Conservation (phyloP, 2,113 vertebrate genomes). For the Melanerpes formicivorus region DNA sequence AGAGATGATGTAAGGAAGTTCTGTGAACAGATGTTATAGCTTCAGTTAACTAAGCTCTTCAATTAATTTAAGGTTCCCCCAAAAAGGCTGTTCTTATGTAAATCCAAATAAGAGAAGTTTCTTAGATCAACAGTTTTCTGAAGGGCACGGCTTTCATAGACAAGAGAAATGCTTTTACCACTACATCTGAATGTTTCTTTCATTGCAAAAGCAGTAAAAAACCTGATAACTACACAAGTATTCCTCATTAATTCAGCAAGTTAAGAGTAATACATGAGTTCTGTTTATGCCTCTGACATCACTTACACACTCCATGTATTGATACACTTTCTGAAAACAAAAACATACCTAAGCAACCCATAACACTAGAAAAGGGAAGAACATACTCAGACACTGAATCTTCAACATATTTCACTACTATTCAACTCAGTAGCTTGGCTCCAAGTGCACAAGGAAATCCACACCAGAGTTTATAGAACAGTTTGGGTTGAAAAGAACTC, state of each 20-base stretch:
- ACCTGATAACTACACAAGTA: not conserved
- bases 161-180: not conserved
- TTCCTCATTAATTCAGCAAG: not conserved
- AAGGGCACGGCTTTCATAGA: not conserved
- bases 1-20: not conserved
- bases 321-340: not conserved
- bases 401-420: not conserved
- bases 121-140: not conserved
- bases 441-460: not conserved
- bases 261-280: not conserved
- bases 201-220: not conserved
- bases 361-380: not conserved
- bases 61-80: not conserved
- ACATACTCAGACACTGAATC: fast-evolving
- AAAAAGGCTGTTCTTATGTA: not conserved
- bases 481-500: not conserved
- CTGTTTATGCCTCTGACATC: not conserved
- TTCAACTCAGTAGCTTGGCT: not conserved
- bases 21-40: not conserved
- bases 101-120: not conserved
- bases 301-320: not conserved
- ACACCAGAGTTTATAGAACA: not conserved
- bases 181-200: not conserved
- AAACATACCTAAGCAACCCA: not conserved
- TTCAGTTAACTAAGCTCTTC: not conserved